Conservation (phyloP, 2,113 vertebrate species). For the Gymnarchus niloticus region DNA sequence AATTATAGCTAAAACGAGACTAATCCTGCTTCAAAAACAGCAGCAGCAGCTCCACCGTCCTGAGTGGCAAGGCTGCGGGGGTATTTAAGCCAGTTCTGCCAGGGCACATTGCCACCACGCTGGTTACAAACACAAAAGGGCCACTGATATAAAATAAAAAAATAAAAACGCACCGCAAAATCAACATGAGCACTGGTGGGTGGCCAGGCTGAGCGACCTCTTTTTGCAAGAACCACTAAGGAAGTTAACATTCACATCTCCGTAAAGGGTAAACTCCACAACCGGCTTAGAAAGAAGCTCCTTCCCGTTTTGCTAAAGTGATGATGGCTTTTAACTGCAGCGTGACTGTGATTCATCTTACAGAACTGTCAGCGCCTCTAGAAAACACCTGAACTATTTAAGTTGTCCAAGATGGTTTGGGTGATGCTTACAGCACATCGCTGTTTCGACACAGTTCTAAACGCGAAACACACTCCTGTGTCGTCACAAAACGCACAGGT, state of each 20-base stretch:
- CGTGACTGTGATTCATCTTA: not conserved
- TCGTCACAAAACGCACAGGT: not conserved
- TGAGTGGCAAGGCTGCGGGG: not conserved
- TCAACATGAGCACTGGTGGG: not conserved
- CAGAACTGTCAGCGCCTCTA: not conserved
- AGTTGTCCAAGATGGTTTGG: not conserved
- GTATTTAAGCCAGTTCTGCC: not conserved
- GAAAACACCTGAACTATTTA: not conserved
- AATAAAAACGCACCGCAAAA: not conserved
- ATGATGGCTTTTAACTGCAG: not conserved
- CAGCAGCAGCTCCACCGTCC: not conserved
- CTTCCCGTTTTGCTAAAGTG: too few relatives aligned
- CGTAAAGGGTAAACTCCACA: too few relatives aligned
- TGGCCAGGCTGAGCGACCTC: too few relatives aligned
- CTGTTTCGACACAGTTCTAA: too few relatives aligned
- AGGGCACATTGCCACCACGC: not conserved
- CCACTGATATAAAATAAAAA: not conserved
- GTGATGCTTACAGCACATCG: too few relatives aligned
- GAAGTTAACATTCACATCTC: too few relatives aligned
- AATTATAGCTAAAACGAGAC: not conserved
- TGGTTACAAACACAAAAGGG: not conserved
- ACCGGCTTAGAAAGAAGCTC: not conserved
- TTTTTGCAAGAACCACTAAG: too few relatives aligned
- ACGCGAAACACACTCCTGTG: too few relatives aligned
- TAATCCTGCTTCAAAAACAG: slow-evolving; percentile 14